phyloP scores from a whole-genome alignment of 1,140 invertebrate genomes.

The Plodia interpunctella region DNA sequence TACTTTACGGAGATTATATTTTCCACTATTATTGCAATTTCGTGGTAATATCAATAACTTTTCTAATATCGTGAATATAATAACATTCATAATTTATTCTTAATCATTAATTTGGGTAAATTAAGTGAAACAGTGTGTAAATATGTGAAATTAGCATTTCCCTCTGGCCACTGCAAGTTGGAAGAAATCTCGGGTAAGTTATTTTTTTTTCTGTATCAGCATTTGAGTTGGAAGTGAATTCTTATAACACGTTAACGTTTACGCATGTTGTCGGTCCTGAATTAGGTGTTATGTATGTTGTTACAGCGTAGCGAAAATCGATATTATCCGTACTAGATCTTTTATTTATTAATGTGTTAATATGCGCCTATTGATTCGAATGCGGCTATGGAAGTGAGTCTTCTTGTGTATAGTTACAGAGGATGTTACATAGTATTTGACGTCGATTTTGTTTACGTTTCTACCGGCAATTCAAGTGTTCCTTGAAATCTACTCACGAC shows the following conservation, averaged over 20 bases:
- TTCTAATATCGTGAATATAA: neutral
- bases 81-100: neutral
- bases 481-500: neutral
- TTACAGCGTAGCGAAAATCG: neutral
- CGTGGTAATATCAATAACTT: neutral
- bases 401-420: neutral
- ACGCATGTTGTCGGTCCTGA: neutral
- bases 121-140: neutral
- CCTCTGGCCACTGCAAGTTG: neutral
- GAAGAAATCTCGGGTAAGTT: neutral
- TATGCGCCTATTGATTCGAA: neutral
- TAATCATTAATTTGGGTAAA: neutral
- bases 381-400: neutral
- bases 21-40: neutral
- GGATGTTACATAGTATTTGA: slow-evolving; percentile 6
- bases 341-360: neutral
- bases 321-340: neutral
- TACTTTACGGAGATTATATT: neutral
- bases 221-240: neutral
- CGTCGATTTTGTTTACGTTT: neutral
- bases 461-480: neutral
- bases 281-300: neutral
- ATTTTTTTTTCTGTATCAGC: slow-evolving; percentile 5
- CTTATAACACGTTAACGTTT: neutral
- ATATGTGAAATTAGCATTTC: neutral